Percentiles rank a stretch among this genome's conserved stretches.
These are phyloP conservation scores for Zaprionus nigranus DNA, from an alignment of 1,140 invertebrate species.

Conservation along the genomic window DNA sequence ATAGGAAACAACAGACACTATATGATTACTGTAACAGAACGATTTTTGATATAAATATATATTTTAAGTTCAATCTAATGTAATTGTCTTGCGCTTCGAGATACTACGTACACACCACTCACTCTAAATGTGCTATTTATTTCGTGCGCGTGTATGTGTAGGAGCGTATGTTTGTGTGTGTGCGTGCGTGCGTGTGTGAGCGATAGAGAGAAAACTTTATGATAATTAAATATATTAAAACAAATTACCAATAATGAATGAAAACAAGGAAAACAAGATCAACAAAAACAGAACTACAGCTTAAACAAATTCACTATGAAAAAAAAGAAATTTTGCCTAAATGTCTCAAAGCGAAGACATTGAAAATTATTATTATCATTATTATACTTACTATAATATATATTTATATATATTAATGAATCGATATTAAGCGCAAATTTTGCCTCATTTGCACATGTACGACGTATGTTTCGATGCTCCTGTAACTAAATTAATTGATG, in stretches of 20 bases:
- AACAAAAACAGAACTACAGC: slow-evolving; percentile 52
- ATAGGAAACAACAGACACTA: slow-evolving; percentile 55
- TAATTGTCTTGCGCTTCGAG: slow-evolving; percentile 64
- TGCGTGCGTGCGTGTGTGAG: slow-evolving; percentile 17
- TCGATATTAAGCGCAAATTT: slow-evolving; percentile 62
- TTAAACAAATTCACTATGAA: slow-evolving; percentile 68
- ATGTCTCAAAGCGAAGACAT: slow-evolving; percentile 79
- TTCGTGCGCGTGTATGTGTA: slow-evolving; percentile 34
- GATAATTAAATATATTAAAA: slow-evolving; percentile 58
- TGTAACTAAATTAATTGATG: slow-evolving; percentile 51
- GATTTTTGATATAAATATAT: slow-evolving; percentile 73
- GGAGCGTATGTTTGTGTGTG: slow-evolving; percentile 27
- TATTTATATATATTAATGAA: slow-evolving; percentile 58
- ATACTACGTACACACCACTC: slow-evolving; percentile 36
- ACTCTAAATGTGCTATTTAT: slow-evolving; percentile 59
- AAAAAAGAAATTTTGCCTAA: slow-evolving; percentile 71
- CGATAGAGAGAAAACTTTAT: slow-evolving; percentile 43
- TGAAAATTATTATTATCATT: slow-evolving; percentile 71
- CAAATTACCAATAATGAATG: slow-evolving; percentile 67
- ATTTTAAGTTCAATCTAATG: slow-evolving; percentile 67
- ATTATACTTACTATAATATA: slow-evolving; percentile 52
- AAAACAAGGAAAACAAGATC: slow-evolving; percentile 26
- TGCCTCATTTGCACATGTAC: slow-evolving; percentile 52
- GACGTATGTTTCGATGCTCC: slow-evolving; percentile 48
- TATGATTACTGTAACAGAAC: slow-evolving; percentile 61